phyloP scores from a whole-genome alignment of 2,888 invertebrate species.

The Lagria hirta region DNA sequence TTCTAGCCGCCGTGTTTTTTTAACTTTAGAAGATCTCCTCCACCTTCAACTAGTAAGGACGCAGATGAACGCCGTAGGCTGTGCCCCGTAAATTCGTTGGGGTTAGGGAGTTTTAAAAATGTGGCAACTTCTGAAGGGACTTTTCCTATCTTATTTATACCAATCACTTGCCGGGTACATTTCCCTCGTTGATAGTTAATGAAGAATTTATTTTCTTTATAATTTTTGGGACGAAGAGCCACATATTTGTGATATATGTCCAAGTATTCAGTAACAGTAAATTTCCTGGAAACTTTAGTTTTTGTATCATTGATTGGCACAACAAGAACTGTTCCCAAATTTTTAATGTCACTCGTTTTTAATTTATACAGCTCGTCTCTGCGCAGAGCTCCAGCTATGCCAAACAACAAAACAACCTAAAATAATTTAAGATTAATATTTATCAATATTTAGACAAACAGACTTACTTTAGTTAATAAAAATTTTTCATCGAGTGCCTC shows the following conservation, averaged over 20 bases:
- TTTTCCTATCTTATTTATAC: slow-evolving; percentile 30
- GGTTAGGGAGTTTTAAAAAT: slow-evolving; percentile 25
- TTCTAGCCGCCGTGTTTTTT: slow-evolving; percentile 33
- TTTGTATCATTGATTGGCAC: slow-evolving; percentile 30
- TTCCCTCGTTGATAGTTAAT: slow-evolving; percentile 19
- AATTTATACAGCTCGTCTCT: too few species aligned
- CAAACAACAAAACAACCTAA: too few species aligned
- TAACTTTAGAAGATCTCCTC: slow-evolving; percentile 29
- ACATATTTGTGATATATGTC: slow-evolving; percentile 28
- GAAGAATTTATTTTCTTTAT: slow-evolving; percentile 20
- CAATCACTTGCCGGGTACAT: too few species aligned
- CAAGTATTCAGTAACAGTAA: too few species aligned
- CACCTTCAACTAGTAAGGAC: slow-evolving; percentile 27
- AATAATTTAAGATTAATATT: too few species aligned
- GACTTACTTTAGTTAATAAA: too few species aligned
- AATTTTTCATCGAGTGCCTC: too few species aligned
- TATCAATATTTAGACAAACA: too few species aligned
- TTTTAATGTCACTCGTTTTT: too few species aligned
- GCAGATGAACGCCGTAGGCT: slow-evolving; percentile 31
- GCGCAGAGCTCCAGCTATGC: too few species aligned
- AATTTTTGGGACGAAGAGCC: slow-evolving; percentile 24
- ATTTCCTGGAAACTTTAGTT: slow-evolving; percentile 26
- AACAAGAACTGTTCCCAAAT: slow-evolving; percentile 19
- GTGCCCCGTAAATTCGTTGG: slow-evolving; percentile 31
- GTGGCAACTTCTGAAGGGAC: slow-evolving; percentile 28